phyloP scores from a whole-genome alignment of 2,888 invertebrate species.

The Nymphalis urticae region DNA sequence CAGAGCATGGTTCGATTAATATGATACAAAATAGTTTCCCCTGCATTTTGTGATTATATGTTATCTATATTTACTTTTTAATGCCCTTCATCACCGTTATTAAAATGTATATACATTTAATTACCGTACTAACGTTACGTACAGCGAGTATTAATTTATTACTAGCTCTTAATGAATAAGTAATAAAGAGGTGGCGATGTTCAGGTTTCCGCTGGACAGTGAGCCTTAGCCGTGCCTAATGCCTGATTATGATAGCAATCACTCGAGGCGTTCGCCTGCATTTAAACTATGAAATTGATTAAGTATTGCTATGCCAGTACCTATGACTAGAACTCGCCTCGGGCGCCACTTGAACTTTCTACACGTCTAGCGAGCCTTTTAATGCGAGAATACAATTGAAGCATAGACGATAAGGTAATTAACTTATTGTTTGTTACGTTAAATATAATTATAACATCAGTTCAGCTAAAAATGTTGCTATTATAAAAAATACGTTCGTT shows the following conservation, averaged over 20 bases:
- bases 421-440: too few relatives aligned
- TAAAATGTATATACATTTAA: too few relatives aligned
- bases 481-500: too few relatives aligned
- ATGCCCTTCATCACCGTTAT: too few relatives aligned
- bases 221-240: slow-evolving; percentile 30
- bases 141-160: too few relatives aligned
- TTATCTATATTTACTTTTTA: too few relatives aligned
- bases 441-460: not conserved
- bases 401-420: not conserved
- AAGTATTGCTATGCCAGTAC: slow-evolving; percentile 24
- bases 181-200: too few relatives aligned
- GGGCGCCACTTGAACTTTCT: slow-evolving; percentile 33
- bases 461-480: not conserved
- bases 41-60: too few relatives aligned
- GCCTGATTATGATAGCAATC: slow-evolving; percentile 34
- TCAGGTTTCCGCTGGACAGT: slow-evolving; percentile 3
- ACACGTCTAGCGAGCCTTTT: slow-evolving; percentile 19
- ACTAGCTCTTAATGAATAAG: too few relatives aligned
- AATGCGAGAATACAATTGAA: not conserved
- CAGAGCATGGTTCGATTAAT: too few relatives aligned
- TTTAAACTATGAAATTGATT: slow-evolving; percentile 38
- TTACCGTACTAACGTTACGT: too few relatives aligned
- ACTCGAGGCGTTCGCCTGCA: slow-evolving; percentile 31
- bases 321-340: slow-evolving; percentile 18
- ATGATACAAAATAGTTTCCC: too few relatives aligned